phyloP scores from a whole-genome alignment of 2,888 invertebrate genomes.

The Lysandra bellargus region DNA sequence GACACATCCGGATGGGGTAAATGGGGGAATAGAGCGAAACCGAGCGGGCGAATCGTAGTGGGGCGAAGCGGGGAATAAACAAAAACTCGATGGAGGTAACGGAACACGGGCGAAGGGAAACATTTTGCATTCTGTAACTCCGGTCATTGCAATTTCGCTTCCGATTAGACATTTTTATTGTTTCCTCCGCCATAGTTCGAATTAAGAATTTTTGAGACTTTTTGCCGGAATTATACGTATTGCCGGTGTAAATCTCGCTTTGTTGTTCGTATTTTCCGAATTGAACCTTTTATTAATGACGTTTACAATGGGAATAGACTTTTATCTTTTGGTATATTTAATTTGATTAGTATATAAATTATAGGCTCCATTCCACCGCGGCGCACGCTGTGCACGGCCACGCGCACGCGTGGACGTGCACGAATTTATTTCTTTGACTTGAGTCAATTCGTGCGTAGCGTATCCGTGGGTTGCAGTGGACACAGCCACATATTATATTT shows the following conservation, averaged over 20 bases:
- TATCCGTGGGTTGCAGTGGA: too few relatives aligned
- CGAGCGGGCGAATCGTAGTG: neutral
- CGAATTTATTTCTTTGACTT: too few relatives aligned
- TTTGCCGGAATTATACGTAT: slow-evolving; percentile 5
- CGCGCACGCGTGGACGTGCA: too few relatives aligned
- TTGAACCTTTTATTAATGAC: neutral
- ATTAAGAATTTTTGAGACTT: slow-evolving; percentile 11
- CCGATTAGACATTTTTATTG: slow-evolving; percentile 22
- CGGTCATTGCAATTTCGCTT: slow-evolving; percentile 27
- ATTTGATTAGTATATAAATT: neutral
- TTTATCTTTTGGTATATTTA: neutral
- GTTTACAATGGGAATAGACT: neutral
- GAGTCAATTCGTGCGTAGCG: too few relatives aligned
- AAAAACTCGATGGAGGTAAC: slow-evolving; percentile 21
- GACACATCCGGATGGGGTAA: slow-evolving; percentile 5
- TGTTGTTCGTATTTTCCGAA: neutral
- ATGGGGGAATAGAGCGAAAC: neutral
- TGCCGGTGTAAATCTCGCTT: slow-evolving; percentile 8
- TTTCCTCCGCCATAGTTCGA: neutral
- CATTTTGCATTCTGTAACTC: slow-evolving; percentile 21
- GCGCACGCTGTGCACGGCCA: too few relatives aligned
- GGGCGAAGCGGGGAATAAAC: slow-evolving; percentile 12
- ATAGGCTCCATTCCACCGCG: too few relatives aligned
- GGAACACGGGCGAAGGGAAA: slow-evolving; percentile 3
- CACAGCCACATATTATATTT: too few relatives aligned